These are phyloP conservation scores for Pterocles orientalis DNA, from an alignment of 2,113 vertebrate species.

Conservation along the genomic window DNA sequence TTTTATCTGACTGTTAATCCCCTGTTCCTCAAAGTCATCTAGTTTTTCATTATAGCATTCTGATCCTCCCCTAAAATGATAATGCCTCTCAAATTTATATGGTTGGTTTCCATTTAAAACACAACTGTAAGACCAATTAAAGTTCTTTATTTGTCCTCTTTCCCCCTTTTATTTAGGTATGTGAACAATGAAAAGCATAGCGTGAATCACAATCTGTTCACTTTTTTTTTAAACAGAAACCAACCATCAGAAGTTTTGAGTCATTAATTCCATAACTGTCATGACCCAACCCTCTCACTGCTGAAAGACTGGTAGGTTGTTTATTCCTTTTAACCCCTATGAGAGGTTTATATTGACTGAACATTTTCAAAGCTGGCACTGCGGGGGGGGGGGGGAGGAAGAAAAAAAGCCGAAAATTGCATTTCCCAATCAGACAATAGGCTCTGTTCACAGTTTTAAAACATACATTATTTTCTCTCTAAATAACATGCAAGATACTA, in stretches of 20 bases:
- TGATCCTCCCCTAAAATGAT: background rate
- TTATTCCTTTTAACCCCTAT: conserved; percentile 45
- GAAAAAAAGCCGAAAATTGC: background rate
- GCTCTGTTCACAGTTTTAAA: background rate
- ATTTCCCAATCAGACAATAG: background rate
- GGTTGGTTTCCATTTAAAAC: background rate
- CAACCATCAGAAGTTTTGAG: background rate
- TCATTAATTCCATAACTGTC: conserved; percentile 1
- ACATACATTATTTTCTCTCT: conserved; percentile 3
- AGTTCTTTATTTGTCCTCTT: background rate
- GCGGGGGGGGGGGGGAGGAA: background rate
- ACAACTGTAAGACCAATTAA: background rate
- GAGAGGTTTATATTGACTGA: conserved; percentile 26
- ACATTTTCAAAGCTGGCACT: conserved; percentile 41
- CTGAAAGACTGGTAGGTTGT: background rate
- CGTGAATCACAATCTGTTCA: background rate
- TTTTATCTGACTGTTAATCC: background rate
- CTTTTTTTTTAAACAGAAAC: background rate
- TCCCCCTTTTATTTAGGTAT: background rate
- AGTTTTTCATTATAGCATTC: background rate
- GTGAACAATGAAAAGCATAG: background rate
- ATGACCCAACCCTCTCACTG: background rate
- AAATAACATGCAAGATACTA: background rate
- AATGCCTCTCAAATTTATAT: background rate
- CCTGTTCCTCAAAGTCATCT: background rate